A percentile compares a stretch with the other conserved stretches of the same genome.
phyloP scores from a whole-genome alignment of 2,888 invertebrate species.

The Eledona agricola region DNA sequence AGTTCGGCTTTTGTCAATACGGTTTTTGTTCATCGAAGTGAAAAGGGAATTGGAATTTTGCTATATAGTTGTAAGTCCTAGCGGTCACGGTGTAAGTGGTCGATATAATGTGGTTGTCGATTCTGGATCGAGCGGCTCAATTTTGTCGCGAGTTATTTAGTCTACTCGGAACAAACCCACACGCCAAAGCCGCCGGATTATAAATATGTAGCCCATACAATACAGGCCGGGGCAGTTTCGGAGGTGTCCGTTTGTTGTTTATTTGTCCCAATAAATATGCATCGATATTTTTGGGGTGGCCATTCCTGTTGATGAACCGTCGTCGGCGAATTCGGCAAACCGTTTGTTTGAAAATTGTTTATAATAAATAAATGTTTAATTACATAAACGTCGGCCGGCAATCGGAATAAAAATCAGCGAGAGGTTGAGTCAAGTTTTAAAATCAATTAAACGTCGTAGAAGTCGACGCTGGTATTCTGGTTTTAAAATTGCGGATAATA shows the following conservation, averaged over 20 bases:
- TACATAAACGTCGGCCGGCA: constrained; percentile 38
- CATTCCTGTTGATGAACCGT: constrained; percentile 31
- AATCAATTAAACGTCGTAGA: constrained; percentile 34
- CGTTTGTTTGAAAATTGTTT: constrained; percentile 28
- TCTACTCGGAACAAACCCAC: constrained; percentile 11
- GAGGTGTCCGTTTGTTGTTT: constrained; percentile 8
- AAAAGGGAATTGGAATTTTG: too few species aligned
- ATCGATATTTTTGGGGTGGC: constrained; percentile 37
- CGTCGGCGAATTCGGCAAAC: constrained; percentile 26
- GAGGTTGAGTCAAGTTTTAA: constrained; percentile 32
- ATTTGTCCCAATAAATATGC: constrained; percentile 29
- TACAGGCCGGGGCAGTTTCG: constrained; percentile 5
- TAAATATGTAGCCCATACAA: constrained; percentile 4
- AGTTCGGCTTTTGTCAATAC: too few species aligned
- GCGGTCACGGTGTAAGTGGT: too few species aligned
- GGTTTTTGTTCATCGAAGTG: too few species aligned
- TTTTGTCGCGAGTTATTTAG: constrained; percentile 23
- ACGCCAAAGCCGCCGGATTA: constrained; percentile 4
- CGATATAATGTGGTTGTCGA: constrained; percentile 19
- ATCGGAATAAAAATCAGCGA: constrained; percentile 38
- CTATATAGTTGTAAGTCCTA: too few species aligned
- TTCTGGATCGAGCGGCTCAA: constrained; percentile 11
- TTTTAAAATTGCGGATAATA: constrained; percentile 38
- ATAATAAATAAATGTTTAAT: constrained; percentile 43
- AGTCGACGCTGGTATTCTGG: constrained; percentile 27